Percentiles rank a stretch among this genome's conserved stretches.
Conservation (phyloP, 2,113 vertebrate species). For the Numenius arquata region DNA sequence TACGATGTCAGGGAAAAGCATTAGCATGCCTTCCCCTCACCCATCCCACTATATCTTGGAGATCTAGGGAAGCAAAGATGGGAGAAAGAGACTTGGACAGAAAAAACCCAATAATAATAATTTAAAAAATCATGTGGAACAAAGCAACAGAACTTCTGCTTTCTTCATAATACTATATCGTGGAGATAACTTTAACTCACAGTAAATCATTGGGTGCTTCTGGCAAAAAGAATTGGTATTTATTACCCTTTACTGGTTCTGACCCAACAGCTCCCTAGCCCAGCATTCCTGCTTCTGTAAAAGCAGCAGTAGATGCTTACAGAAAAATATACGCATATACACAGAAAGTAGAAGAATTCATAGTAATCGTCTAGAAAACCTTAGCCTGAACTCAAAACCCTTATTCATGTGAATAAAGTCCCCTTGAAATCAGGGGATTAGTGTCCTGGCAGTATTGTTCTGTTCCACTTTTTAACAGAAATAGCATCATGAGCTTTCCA, state of each 20-base stretch:
- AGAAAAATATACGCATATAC: neutral
- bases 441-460: conserved; percentile 8
- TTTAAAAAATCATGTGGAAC: neutral
- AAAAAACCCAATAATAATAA: neutral
- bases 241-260: neutral
- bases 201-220: neutral
- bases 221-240: neutral
- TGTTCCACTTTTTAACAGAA: conserved; percentile 46
- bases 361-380: neutral
- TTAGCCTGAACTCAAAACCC: neutral
- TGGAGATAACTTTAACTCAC: neutral
- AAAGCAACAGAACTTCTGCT: neutral
- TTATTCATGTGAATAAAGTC: conserved; percentile 12
- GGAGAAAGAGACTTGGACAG: neutral
- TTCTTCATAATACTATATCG: neutral
- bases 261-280: neutral
- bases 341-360: neutral
- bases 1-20: neutral
- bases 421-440: conserved; percentile 43
- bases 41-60: neutral
- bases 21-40: neutral
- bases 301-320: neutral
- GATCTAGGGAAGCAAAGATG: neutral
- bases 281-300: neutral
- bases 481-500: conserved; percentile 47